These are phyloP conservation scores for Agrotis exclamationis DNA, from an alignment of 2,888 invertebrate genomes.

Conservation along the genomic window DNA sequence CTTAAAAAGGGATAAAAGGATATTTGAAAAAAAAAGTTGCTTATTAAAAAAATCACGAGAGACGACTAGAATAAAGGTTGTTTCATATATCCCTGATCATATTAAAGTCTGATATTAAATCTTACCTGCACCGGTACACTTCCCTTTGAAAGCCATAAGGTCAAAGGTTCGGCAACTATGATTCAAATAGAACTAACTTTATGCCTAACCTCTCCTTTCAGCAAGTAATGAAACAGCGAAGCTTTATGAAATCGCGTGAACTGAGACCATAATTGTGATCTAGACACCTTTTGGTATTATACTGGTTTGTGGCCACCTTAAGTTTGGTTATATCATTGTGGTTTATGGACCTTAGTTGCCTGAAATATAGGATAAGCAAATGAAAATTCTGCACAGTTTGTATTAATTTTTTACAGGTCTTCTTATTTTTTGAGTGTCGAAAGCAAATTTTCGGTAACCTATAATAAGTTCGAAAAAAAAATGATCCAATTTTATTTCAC, in stretches of 20 bases:
- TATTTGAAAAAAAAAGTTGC: not conserved
- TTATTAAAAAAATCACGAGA: no score
- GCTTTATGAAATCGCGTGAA: constrained; percentile 24
- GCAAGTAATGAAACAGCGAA: constrained; percentile 10
- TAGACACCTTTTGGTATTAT: not conserved
- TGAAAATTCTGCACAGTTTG: no score
- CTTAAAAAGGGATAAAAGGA: no score
- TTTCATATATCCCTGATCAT: not conserved
- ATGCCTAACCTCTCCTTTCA: constrained; percentile 13
- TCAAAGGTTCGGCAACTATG: constrained; percentile 13
- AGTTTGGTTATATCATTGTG: no score
- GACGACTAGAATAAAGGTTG: not conserved
- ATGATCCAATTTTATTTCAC: no score
- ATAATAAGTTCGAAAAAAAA: no score
- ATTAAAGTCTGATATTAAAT: constrained; percentile 13
- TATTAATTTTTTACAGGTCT: no score
- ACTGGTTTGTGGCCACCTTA: not conserved
- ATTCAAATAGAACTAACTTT: constrained; percentile 20
- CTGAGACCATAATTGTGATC: constrained; percentile 2
- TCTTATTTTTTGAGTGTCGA: no score
- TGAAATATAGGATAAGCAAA: no score
- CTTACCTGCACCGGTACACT: not conserved
- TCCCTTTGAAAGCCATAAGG: constrained; percentile 13
- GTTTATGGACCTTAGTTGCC: no score
- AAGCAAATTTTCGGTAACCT: no score